Base-by-base conservation (phyloP, 2,797 vertebrate genomes). In the Aulostomus chinensis region DNA sequence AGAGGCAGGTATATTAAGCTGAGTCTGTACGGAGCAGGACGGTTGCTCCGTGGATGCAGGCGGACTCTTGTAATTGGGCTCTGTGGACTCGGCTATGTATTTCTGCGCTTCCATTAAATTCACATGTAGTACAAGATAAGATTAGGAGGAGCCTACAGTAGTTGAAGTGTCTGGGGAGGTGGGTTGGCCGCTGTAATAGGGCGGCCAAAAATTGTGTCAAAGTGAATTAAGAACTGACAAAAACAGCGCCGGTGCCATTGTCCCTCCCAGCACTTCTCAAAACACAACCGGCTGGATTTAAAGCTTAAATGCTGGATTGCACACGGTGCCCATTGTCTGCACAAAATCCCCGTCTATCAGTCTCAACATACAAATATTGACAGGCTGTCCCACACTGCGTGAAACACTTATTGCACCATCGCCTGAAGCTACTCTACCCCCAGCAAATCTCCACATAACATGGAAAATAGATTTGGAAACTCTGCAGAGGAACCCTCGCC, bases 31-130 rank as follows among this genome's bases (percentile, higher is more conserved):
- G 16, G 58, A 32, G 51, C 40, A 31, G 25, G 46, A 37, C 47
- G 52, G 40, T 13, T 40, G 52, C 38, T 34, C 29, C 60, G 56
- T 60, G 38, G 59, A 54, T 58, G 45, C 64, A 61, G 64, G 49
- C 55, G 28, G 34, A 58, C 34, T 42, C 25, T 46, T 62, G 37
- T 80, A 84, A 83, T 80, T 85, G 80, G 77, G 43, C 62, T 76
- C 79, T 55, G 38, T 50, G 68, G 79, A 54, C 41, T 57, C 7
- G 1, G 1, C 47, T 54, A 8, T 56, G 49, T 45, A 17, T 48
- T 65, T 54, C 39, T 42, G 22, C 38, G 56, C 49, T 39, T 61
- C 54, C 42, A 56, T 73, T 75, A 65, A 65, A 73, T 66, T 58
- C 61, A 53, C 57, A 61, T 60, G 66, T 25, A 58, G 22, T 47